Conservation (phyloP, 2,797 vertebrate species). For the Bucorvus abyssinicus region DNA sequence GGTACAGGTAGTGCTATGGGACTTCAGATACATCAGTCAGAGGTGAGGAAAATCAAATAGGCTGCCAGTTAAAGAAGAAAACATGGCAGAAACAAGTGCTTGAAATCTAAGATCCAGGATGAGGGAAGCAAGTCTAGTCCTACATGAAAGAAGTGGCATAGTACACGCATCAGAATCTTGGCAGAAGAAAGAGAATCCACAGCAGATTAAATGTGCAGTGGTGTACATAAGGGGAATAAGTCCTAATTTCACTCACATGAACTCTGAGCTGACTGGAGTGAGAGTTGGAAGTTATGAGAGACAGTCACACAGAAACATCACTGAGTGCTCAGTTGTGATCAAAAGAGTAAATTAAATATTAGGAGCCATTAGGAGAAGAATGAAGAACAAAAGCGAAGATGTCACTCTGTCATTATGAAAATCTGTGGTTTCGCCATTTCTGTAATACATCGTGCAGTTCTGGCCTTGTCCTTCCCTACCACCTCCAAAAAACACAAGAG, state of each 20-base stretch:
- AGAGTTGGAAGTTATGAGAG: background rate
- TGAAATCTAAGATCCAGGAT: background rate
- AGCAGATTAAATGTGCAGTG: background rate
- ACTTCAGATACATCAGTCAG: background rate
- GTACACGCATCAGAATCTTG: background rate
- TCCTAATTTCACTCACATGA: conserved; percentile 1
- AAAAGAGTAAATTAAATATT: conserved; percentile 10
- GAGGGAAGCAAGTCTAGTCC: background rate
- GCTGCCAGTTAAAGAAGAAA: background rate
- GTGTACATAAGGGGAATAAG: background rate
- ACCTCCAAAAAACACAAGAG: background rate
- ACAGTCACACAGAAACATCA: background rate
- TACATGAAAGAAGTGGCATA: background rate
- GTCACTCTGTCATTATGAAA: background rate
- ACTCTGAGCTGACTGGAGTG: background rate
- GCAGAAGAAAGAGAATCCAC: background rate
- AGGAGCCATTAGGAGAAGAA: background rate
- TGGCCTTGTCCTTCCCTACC: background rate
- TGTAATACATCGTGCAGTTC: background rate
- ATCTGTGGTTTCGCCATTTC: background rate
- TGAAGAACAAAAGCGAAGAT: background rate
- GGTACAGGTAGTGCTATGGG: background rate
- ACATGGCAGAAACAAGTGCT: background rate
- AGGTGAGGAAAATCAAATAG: background rate
- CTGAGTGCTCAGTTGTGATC: background rate